Evolutionary conservation across 92 coral and sea anemone genomes (phyloP).

Genomic region (Umimayanthus kanabou): DNA sequence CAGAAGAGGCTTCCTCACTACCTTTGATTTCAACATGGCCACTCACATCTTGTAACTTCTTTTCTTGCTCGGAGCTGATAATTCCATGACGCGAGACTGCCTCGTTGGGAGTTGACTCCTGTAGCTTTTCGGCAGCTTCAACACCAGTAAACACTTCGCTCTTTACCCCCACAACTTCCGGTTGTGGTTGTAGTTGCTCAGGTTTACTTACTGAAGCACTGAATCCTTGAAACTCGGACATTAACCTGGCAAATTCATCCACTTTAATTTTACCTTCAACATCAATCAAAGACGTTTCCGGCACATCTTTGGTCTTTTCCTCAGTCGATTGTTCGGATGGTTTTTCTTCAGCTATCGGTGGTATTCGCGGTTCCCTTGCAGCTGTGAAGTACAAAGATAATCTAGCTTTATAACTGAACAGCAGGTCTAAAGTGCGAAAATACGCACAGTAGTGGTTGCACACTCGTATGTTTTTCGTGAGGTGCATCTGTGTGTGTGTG

Average conservation of each 20-base stretch:
- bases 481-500: no score
- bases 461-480: neutral
- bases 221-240: constrained; percentile 90
- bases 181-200: constrained; percentile 54
- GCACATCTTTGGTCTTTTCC: neutral
- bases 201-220: constrained; percentile 41
- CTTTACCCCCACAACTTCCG: constrained; percentile 47
- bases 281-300: neutral
- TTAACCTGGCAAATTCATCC: constrained; percentile 88
- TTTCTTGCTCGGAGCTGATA: neutral
- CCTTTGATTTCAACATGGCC: neutral
- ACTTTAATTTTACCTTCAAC: constrained; percentile 55
- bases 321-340: neutral
- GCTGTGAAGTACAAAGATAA: neutral
- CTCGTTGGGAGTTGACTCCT: neutral
- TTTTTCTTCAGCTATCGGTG: constrained; percentile 6
- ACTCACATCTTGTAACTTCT: neutral
- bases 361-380: neutral
- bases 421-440: neutral
- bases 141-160: neutral
- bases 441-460: neutral
- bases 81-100: neutral
- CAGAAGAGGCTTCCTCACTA: neutral
- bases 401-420: neutral
- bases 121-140: neutral